Evolutionary conservation across 2,888 invertebrate genomes (phyloP).

Genomic region (Pedicia rivosa): DNA sequence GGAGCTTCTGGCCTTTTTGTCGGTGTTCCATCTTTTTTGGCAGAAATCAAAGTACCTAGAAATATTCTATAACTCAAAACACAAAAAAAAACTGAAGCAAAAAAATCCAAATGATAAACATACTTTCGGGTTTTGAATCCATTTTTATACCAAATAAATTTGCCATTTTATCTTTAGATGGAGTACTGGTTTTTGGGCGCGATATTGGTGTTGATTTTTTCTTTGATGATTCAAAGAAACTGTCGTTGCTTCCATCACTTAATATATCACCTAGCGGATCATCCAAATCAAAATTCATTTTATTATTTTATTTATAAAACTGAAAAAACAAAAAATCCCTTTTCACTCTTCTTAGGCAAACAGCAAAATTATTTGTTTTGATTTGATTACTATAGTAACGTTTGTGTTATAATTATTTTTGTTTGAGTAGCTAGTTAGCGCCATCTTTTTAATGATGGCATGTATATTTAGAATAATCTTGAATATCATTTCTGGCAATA

Average conservation of each 20-base stretch:
- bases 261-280: slow-evolving; percentile 48
- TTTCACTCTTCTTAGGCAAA: no score
- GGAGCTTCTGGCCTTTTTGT: slow-evolving; percentile 16
- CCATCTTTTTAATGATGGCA: no score
- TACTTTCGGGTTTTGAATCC: slow-evolving; percentile 14
- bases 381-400: no score
- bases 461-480: no score
- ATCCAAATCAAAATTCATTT: slow-evolving; percentile 41
- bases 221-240: slow-evolving; percentile 42
- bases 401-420: no score
- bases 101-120: no score
- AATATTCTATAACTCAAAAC: no score
- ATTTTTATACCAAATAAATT: slow-evolving; percentile 29
- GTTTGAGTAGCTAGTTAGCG: no score
- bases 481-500: no score
- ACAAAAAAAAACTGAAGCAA: no score
- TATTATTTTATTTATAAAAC: slow-evolving; percentile 5
- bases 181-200: slow-evolving; percentile 7
- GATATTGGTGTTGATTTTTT: slow-evolving; percentile 7
- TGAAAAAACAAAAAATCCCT: no score
- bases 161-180: slow-evolving; percentile 20
- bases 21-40: slow-evolving; percentile 5
- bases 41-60: neutral
- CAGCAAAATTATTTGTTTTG: no score
- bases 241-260: slow-evolving; percentile 54